Conservation (phyloP, 2,888 invertebrate genomes). For the Callyntrura guangdongensis region DNA sequence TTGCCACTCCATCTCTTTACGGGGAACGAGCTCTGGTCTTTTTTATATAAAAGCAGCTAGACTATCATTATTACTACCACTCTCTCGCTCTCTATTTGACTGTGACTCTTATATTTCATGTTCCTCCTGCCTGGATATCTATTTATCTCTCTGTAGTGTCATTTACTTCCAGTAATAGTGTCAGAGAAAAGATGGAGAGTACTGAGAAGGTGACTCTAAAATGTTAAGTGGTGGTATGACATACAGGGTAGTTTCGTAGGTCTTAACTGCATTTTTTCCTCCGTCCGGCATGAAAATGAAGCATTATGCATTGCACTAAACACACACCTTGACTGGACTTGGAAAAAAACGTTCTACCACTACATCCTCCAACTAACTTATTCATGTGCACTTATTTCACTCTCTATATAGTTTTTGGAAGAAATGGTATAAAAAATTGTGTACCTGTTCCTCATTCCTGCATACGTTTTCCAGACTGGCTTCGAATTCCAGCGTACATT, state of each 20-base stretch:
- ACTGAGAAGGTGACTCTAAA: background rate
- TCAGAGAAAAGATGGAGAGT: no score
- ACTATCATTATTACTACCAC: conserved; percentile 33
- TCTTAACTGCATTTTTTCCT: conserved; percentile 10
- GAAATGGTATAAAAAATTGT: conserved; percentile 18
- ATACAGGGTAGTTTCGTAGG: conserved; percentile 8
- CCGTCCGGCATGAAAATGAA: background rate
- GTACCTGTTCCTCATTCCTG: conserved; percentile 4
- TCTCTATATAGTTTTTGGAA: background rate
- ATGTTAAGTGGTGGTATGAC: background rate
- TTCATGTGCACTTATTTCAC: no score
- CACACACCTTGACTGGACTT: no score
- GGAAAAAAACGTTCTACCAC: no score
- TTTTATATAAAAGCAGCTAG: background rate
- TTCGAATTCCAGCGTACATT: conserved; percentile 27
- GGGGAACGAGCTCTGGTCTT: conserved; percentile 34
- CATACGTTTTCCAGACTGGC: conserved; percentile 30
- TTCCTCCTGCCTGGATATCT: conserved; percentile 19
- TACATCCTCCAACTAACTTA: no score
- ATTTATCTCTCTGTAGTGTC: conserved; percentile 45
- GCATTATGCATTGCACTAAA: background rate
- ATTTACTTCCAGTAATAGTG: conserved; percentile 21
- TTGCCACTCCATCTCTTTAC: conserved; percentile 69
- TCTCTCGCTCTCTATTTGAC: background rate
- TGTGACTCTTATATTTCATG: no score